Conservation (phyloP, 2,888 invertebrate species). For the Prionchulus punctatus region DNA sequence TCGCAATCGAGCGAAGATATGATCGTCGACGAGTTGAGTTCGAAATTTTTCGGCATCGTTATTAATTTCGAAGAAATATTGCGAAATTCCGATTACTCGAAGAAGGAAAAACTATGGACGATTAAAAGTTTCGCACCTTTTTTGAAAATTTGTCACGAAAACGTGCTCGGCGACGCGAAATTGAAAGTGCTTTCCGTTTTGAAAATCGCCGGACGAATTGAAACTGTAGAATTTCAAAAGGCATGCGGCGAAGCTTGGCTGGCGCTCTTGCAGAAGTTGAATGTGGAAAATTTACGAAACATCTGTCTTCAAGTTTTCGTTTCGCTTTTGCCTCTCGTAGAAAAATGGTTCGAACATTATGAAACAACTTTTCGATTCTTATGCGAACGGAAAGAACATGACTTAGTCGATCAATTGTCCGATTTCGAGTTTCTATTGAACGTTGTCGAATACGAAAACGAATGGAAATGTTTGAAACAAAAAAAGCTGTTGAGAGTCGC, state of each 20-base stretch:
- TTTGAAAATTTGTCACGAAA: neutral
- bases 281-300: neutral
- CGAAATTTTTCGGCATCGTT: neutral
- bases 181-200: neutral
- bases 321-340: too few relatives aligned
- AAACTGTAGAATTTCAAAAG: neutral
- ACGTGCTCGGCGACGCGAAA: neutral
- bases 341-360: too few relatives aligned
- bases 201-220: neutral
- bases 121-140: neutral
- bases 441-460: neutral
- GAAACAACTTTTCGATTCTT: too few relatives aligned
- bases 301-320: neutral
- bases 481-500: too few relatives aligned
- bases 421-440: neutral
- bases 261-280: neutral
- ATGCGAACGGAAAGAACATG: too few relatives aligned
- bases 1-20: neutral
- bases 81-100: too few relatives aligned
- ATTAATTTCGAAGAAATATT: too few relatives aligned
- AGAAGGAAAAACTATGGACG: too few relatives aligned
- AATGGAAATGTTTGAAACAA: too few relatives aligned
- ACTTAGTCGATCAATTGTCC: neutral
- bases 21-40: neutral
- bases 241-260: neutral